Conservation (phyloP, 2,888 invertebrate genomes). For the Holacanthella duospinosa region DNA sequence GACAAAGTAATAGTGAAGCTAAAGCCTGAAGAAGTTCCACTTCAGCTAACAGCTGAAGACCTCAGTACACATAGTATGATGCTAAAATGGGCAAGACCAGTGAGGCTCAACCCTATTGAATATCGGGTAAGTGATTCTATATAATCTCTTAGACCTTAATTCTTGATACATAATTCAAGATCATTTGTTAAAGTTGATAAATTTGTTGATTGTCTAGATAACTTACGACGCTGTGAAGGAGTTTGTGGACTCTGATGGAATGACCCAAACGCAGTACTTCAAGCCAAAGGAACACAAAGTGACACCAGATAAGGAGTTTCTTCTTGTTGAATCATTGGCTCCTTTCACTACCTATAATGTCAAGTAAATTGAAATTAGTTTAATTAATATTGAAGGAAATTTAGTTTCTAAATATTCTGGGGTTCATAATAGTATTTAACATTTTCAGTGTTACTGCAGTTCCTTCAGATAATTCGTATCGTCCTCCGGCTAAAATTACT, state of each 20-base stretch:
- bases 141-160: too few species aligned
- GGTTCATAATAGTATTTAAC: not conserved
- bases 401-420: too few species aligned
- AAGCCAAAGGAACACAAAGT: constrained; percentile 59
- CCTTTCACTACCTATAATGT: constrained; percentile 91
- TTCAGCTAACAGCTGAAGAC: constrained; percentile 75
- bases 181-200: not conserved
- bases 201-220: constrained; percentile 44
- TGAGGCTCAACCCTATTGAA: constrained; percentile 73
- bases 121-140: constrained; percentile 52
- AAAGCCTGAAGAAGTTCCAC: constrained; percentile 83
- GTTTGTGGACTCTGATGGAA: constrained; percentile 85
- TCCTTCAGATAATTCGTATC: constrained; percentile 67
- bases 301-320: constrained; percentile 58
- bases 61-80: constrained; percentile 91
- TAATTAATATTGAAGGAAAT: too few species aligned
- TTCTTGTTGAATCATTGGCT: constrained; percentile 75
- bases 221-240: constrained; percentile 86
- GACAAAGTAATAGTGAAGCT: constrained; percentile 82
- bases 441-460: constrained; percentile 51
- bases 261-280: constrained; percentile 69
- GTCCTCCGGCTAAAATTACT: constrained; percentile 83
- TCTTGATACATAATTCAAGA: not conserved
- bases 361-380: constrained; percentile 48
- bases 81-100: constrained; percentile 79